Conservation (phyloP, 2,113 vertebrate genomes). For the Cricetomys ansorgei region DNA sequence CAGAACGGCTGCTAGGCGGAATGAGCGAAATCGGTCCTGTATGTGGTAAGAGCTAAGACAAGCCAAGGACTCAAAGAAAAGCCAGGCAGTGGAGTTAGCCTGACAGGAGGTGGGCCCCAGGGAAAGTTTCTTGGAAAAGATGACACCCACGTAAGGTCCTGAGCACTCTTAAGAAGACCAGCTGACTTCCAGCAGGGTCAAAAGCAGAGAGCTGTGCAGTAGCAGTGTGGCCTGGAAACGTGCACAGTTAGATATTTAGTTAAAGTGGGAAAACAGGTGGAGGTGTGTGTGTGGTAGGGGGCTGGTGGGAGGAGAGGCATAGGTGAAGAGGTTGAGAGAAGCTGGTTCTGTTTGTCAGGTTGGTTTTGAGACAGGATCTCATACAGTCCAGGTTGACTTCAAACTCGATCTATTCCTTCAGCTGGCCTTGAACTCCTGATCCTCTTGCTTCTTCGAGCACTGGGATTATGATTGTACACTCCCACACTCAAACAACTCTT, state of each 20-base stretch:
- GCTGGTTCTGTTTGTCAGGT: background rate
- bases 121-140: background rate
- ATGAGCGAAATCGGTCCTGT: background rate
- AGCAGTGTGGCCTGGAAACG: background rate
- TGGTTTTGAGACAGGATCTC: background rate
- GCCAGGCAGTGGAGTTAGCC: background rate
- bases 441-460: background rate
- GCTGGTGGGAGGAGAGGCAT: background rate
- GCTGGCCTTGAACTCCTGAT: background rate
- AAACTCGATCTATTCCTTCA: background rate
- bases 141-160: background rate
- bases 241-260: background rate
- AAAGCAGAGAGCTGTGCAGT: background rate
- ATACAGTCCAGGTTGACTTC: background rate
- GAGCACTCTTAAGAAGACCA: background rate
- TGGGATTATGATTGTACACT: background rate
- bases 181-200: background rate
- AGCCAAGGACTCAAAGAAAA: background rate
- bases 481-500: background rate
- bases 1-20: background rate
- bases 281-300: accelerated
- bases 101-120: background rate
- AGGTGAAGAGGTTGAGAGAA: background rate
- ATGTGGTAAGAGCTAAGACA: background rate
- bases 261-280: background rate